Evolutionary conservation across 2,113 vertebrate genomes (phyloP).

Genomic region (Coryphaenoides rupestris): DNA sequence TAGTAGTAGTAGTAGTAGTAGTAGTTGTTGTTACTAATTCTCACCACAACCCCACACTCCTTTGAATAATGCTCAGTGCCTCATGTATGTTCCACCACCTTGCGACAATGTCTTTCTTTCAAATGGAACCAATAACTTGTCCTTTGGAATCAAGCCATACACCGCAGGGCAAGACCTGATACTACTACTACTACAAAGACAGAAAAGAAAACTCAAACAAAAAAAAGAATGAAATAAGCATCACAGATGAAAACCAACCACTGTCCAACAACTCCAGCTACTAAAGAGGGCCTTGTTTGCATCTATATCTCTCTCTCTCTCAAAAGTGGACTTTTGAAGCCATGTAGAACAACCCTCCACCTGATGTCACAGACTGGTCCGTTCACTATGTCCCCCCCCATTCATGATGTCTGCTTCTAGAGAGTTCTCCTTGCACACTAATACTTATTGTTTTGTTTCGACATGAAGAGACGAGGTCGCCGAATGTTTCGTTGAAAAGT

Average conservation of each 20-base stretch:
- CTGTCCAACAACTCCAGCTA: conserved; percentile 34
- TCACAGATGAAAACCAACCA: conserved; percentile 29
- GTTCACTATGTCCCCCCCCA: conserved; percentile 45
- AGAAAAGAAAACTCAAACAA: not conserved
- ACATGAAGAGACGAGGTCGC: conserved; percentile 20
- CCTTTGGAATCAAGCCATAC: conserved; percentile 73
- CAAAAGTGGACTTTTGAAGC: conserved; percentile 61
- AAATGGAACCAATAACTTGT: conserved; percentile 46
- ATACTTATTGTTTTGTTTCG: conserved; percentile 25
- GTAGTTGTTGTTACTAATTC: too few relatives aligned
- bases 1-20: too few relatives aligned
- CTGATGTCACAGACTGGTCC: conserved; percentile 65
- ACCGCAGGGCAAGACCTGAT: conserved; percentile 35
- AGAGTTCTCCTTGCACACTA: conserved; percentile 34
- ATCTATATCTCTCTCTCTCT: conserved; percentile 39
- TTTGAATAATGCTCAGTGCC: conserved; percentile 58
- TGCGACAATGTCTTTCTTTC: conserved; percentile 20
- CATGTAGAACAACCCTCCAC: conserved; percentile 47
- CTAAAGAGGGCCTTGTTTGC: conserved; percentile 27
- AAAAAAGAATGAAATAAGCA: too few relatives aligned
- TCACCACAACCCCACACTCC: conserved; percentile 19
- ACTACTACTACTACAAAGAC: conserved; percentile 32
- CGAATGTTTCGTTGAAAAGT: conserved; percentile 38
- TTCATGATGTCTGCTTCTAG: conserved; percentile 32
- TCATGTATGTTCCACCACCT: conserved; percentile 40